Base-by-base conservation (phyloP, 2,888 invertebrate genomes). In the Scaptomyza parva region DNA sequence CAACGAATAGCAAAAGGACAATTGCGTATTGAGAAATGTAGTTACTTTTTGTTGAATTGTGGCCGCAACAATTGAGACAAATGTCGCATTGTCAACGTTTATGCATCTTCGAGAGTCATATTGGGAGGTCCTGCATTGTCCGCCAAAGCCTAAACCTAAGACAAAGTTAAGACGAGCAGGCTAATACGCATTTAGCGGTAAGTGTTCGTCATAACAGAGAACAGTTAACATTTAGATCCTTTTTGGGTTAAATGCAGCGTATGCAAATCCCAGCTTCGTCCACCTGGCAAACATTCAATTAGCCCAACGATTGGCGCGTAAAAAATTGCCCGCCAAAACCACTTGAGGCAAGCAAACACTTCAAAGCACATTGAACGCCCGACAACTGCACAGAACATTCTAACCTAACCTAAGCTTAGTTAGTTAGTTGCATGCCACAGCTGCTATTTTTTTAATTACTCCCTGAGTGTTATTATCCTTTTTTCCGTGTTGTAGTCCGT, bases 201-300 rank as follows among this genome's bases (percentile, higher is more conserved):
- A 80, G 47, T 64, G 69, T 48, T 70, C 66, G 52, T 75, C 80
- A 77, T 62, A 79, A 66, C 63, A 65, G n/a, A n/a, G n/a, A n/a
- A 35, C 9, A 40, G 54, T 18, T 40, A 20, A 28, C 22, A 35
- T 22, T 9, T n/a, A 17, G 24, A 28, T 57, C 55, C 52, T 44
- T 63, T 63, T 52, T 35, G 61, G 53, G 48, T 78, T 78, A 78
- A 77, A 70, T 75, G 76, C 79, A 70, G 71, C 71, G 66, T 63
- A 78, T 47, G 75, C 66, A 62, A 74, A 75, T 76, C 58, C 58
- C 43, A 14, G 53, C 43, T 68, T 51, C 78, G 62, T 67, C 64
- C 78, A 70, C 41, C 65, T 76, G 78, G 86, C 83, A 82, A 78
- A 71, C 61, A 81, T 87, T 87, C 87, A 82, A 84, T 82, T 82